Percentiles rank a stretch among this genome's conserved stretches.
phyloP scores from a whole-genome alignment of 37 sponge, comb jelly and placozoan species.

The Spongia lamella region DNA sequence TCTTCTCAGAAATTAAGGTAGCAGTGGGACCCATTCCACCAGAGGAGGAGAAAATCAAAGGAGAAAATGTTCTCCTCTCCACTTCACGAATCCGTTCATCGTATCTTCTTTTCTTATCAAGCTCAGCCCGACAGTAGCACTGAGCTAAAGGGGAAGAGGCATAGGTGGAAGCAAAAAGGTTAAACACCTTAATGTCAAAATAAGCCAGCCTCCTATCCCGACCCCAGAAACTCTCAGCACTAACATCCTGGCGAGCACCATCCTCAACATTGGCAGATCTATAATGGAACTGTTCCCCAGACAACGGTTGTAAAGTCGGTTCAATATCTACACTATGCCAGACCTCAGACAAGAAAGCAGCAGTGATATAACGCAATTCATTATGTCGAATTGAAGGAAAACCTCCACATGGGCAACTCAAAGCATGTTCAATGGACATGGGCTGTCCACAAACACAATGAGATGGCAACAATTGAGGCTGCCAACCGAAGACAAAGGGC shows the following conservation, averaged over 20 bases:
- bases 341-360: constrained; percentile 26
- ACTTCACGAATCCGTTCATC: constrained; percentile 18
- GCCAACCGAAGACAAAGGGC: too few relatives aligned
- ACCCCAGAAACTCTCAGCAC: constrained; percentile 35
- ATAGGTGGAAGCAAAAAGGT: constrained; percentile 4
- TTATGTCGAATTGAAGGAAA: constrained; percentile 30
- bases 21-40: too few relatives aligned
- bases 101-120: constrained; percentile 25
- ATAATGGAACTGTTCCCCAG: constrained; percentile 11
- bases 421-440: constrained; percentile 36
- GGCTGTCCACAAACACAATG: too few relatives aligned
- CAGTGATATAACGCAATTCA: constrained; percentile 41
- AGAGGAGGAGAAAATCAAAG: too few relatives aligned
- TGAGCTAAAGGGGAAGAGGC: too few relatives aligned
- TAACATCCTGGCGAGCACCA: constrained; percentile 30
- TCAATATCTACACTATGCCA: constrained; percentile 38
- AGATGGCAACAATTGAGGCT: too few relatives aligned
- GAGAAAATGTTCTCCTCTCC: too few relatives aligned
- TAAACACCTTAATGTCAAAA: constrained; percentile 21
- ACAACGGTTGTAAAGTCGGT: constrained; percentile 21
- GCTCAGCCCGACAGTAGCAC: constrained; percentile 15
- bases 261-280: constrained; percentile 27
- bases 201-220: constrained; percentile 2
- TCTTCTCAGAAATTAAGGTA: too few relatives aligned
- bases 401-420: constrained; percentile 13